A percentile compares a stretch with the other conserved stretches of the same genome.
Evolutionary conservation across 2,888 invertebrate genomes (phyloP).

Genomic region (Idaea biselata): DNA sequence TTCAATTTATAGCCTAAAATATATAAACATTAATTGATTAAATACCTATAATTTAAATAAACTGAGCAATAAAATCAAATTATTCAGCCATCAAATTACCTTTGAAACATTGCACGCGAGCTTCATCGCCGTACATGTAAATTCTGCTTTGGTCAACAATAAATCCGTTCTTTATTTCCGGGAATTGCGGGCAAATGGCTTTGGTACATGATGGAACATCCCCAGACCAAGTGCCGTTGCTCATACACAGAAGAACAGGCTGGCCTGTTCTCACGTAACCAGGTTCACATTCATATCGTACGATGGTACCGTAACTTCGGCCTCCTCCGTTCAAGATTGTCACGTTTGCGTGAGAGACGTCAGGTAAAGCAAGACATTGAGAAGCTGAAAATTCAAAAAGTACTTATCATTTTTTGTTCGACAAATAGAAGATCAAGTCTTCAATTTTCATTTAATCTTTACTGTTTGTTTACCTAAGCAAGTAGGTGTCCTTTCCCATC

Average conservation of each 20-base stretch:
- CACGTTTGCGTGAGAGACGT: conserved; percentile 92
- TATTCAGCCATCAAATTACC: conserved; percentile 40
- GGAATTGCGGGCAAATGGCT: conserved; percentile 86
- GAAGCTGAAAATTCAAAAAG: conserved; percentile 83
- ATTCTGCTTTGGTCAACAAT: conserved; percentile 88
- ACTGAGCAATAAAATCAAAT: neutral
- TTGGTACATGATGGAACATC: conserved; percentile 93
- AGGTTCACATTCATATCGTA: conserved; percentile 94
- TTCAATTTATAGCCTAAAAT: conserved; percentile 89
- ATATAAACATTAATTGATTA: conserved; percentile 8
- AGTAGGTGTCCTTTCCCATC: conserved; percentile 95
- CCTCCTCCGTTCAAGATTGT: conserved; percentile 94
- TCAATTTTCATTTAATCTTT: neutral
- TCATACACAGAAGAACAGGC: conserved; percentile 96
- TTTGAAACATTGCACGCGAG: conserved; percentile 93
- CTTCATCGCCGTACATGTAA: conserved; percentile 94
- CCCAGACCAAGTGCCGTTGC: conserved; percentile 97
- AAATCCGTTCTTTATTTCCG: conserved; percentile 92
- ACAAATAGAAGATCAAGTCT: neutral
- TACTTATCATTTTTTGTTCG: too few species aligned
- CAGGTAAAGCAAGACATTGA: conserved; percentile 92
- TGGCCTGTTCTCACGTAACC: conserved; percentile 93
- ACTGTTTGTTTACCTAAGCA: conserved; percentile 85
- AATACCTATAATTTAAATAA: neutral
- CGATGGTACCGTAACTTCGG: conserved; percentile 95